Base-by-base conservation (phyloP, 2,113 vertebrate genomes). In the Hemicordylus capensis region DNA sequence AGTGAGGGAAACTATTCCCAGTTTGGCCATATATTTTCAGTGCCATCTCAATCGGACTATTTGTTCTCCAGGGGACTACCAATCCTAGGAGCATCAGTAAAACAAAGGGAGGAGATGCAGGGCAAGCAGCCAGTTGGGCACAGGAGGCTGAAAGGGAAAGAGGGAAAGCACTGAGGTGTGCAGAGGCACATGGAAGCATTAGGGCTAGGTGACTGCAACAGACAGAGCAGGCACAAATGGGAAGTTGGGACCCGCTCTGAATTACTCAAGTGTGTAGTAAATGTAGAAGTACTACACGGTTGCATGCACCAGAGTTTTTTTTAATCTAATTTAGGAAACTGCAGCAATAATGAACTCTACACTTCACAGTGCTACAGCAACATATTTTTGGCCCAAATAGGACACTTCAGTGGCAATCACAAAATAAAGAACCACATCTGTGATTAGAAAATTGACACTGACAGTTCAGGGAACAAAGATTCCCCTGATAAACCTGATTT, bases 401-500 rank as follows among this genome's bases (percentile, higher is more conserved):
- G 69, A 44, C 86, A 58, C 24, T 79, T 75, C 42, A 64, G 92
- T 85, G 86, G 89, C 9, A 88, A 85, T 75, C 81, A 63, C 39
- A 87, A 80, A 44, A 84, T 89, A 90, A 91, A 84, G 86, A 70
- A 58, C 83, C 63, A 24, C 76, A 92, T 93, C 87, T 84, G 78
- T 75, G 89, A 85, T 85, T 88, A 86, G 85, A 87, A 91, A 89
- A 61, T 84, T 87, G 46, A 87, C 85, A 93, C 87, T 91, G 90
- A 91, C 1, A 86, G 61, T 76, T 76, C 20, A 70, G 22, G 56
- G 48, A 51, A n/a, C 84, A 56, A 77, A 44, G 46, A 46, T 80
- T 91, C 85, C 79, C 54, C 79, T 88, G 88, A 93, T 63, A 93
- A 93, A 90, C 56, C 69, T 76, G 87, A 91, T 90, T 91, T 90